Evolutionary conservation across 1,140 invertebrate genomes (phyloP).

Genomic region (Nasonia vitripennis): DNA sequence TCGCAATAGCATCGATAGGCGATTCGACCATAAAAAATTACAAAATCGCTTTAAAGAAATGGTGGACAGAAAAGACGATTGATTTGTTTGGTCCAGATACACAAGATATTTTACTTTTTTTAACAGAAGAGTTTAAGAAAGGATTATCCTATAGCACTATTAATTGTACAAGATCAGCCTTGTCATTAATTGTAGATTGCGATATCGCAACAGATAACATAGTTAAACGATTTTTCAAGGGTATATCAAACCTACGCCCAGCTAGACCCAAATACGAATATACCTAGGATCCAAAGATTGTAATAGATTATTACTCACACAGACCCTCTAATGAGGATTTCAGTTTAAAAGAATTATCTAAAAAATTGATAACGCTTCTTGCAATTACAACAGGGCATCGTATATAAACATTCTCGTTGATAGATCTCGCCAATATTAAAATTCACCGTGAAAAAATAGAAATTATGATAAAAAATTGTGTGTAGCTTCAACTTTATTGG

Average conservation of each 20-base stretch:
- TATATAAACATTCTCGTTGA: slow-evolving; percentile 30
- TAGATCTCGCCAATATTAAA: slow-evolving; percentile 8
- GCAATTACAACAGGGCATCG: neutral
- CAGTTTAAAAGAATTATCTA: neutral
- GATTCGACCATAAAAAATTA: slow-evolving; percentile 55
- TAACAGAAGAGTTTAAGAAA: slow-evolving; percentile 18
- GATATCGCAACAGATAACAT: slow-evolving; percentile 47
- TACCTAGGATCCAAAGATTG: slow-evolving; percentile 57
- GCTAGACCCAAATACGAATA: slow-evolving; percentile 52
- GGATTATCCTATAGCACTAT: slow-evolving; percentile 32
- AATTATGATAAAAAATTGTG: neutral
- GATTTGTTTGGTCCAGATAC: slow-evolving; percentile 17
- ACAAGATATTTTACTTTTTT: slow-evolving; percentile 44
- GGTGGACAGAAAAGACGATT: slow-evolving; percentile 55
- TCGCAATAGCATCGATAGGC: slow-evolving; percentile 36
- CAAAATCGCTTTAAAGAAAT: slow-evolving; percentile 56
- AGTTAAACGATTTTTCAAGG: slow-evolving; percentile 58
- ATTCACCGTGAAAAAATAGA: neutral
- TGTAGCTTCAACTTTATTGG: no score
- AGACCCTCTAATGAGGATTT: neutral
- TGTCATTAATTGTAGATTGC: slow-evolving; percentile 41
- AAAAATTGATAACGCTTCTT: slow-evolving; percentile 19
- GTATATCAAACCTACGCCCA: slow-evolving; percentile 53
- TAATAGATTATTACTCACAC: slow-evolving; percentile 44
- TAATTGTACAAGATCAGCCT: slow-evolving; percentile 34